Base-by-base conservation (phyloP, 2,888 invertebrate genomes). In the Gnatocerus cornutus region DNA sequence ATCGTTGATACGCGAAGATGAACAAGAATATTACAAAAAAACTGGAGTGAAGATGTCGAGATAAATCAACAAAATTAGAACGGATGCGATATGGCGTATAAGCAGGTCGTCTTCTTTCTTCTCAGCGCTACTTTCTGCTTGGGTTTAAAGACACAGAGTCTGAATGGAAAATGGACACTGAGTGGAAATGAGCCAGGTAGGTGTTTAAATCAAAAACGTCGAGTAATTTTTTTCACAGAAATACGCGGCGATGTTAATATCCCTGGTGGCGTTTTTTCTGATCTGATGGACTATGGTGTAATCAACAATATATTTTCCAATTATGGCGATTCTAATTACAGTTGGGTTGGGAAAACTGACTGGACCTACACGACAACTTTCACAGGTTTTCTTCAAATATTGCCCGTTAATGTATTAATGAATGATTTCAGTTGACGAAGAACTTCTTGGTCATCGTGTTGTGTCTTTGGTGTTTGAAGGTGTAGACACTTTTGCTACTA, bases 251-350 rank as follows among this genome's bases (percentile, higher is more conserved):
- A 37, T 37, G 37, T 37, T 7, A 5, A 81, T 4, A 92, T 94
- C 2, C 95, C 95, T 5, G 93, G 94, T 6, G 92, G 92, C 10
- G 89, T 94, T 72, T 94, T 92, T 80, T 88, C 91, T 0, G 94
- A 93, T 81, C 85, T 95, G 67, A 84, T 85, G 63, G 84, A 83
- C 9, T 87, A 86, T 21, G 85, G 86, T 0, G 77, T 89, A 13
- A 88, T 93, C 69, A 86, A 84, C 2, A 86, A 90, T 77, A 88
- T 91, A 73, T 89, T 94, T 73, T 84, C 85, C 50, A 87, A 89
- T 4, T 90, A 88, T 77, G 96, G 96, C 82, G 97, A 97, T 84
- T 86, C 92, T 0, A 84, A 88, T 14, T 90, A 93, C 67, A 87
- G 93, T 75, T 97, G 96, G 96, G 90, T 97, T 21, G 91, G 92